A percentile compares a stretch with the other conserved stretches of the same genome.
phyloP scores from a whole-genome alignment of 1,140 invertebrate genomes.

The Caerostris darwini region DNA sequence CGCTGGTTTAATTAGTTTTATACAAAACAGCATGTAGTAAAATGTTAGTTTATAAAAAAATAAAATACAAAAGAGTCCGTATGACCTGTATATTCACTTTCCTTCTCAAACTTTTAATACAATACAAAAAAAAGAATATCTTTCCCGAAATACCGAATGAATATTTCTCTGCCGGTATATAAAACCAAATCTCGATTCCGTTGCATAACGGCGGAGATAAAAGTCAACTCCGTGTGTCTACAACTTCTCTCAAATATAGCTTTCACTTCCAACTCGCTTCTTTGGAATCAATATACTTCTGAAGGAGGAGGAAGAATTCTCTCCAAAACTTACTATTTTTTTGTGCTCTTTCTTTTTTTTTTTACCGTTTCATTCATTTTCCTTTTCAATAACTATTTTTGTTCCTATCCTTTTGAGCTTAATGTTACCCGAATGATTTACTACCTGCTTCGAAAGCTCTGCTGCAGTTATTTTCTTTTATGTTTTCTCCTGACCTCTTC shows the following conservation, averaged over 20 bases:
- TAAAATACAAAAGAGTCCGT: no score
- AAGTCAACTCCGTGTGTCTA: background rate
- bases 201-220: background rate
- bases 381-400: constrained; percentile 66
- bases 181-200: background rate
- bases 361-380: no score
- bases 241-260: background rate
- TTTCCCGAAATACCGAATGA: background rate
- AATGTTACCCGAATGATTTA: constrained; percentile 63
- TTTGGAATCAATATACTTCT: background rate
- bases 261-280: background rate
- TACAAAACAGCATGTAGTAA: no score
- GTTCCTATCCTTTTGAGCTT: constrained; percentile 66
- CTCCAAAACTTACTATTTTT: background rate
- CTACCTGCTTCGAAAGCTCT: background rate
- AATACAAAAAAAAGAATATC: background rate
- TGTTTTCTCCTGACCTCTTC: constrained; percentile 37
- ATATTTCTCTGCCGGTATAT: background rate
- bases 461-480: constrained; percentile 48
- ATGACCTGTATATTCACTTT: no score
- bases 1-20: no score
- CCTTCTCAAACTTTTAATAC: no score
- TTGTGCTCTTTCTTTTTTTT: background rate
- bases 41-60: no score
- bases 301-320: background rate